Evolutionary conservation across 2,113 vertebrate genomes (phyloP), one percentile per base, ranked within the genome.

Genomic region (Triplophysa rosa): DNA sequence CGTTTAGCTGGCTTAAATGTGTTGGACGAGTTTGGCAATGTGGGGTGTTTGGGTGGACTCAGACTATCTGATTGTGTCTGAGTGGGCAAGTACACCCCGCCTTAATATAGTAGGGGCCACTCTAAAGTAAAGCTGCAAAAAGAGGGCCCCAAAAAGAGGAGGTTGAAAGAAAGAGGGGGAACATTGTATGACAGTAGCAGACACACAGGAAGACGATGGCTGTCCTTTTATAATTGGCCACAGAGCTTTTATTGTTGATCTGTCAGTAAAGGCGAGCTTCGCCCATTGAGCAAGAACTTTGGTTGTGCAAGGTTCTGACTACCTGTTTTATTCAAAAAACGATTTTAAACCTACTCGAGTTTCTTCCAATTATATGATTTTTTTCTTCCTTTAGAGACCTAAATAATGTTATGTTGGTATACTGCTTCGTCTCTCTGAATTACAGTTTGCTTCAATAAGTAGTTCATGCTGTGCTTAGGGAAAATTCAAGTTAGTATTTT

Each of bases 61-160:
- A 73, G 63, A 40, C 61, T 70, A 40, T 72, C 67, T 42, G 68
- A 65, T 76, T 40, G 63, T 78, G 69, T 49, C 70, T 69, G 61
- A 45, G 64, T 10, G 61, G 62, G 37, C 71, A 66, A 58, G 52
- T 45, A 74, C n/a, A 23, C 80, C 70, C 77, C 40, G n/a, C 42
- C 67, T 63, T 82, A 80, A 72, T 77, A 72, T 77, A 72, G 80
- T 81, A 80, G 77, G 86, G 77, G 77, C 80, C 80, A 77, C 69
- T 82, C 61, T 66, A 42, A 62, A 81, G 77, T 79, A 81, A 81
- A 81, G 79, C 79, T 62, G 79, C 67, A 75, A 78, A 78, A 37
- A 37, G 33, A 79, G 79, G 80, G 69, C 77, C 71, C 69, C 24
- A 14, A 80, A 79, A 81, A 79, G 62, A 83, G 58, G 64, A 52